phyloP scores from a whole-genome alignment of 37 sponge, comb jelly and placozoan species.

The Dysidea cf. avara region DNA sequence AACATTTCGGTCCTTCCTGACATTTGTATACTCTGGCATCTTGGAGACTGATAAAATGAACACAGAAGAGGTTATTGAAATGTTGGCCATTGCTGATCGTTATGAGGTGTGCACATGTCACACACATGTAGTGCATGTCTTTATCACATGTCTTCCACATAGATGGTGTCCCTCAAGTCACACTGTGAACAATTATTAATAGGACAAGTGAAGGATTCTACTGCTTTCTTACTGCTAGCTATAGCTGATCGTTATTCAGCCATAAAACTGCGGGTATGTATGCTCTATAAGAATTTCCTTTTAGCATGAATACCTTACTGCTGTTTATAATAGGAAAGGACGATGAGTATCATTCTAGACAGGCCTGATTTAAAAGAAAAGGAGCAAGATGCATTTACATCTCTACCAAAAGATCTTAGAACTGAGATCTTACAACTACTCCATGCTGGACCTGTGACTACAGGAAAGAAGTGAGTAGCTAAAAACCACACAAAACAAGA shows the following conservation, averaged over 20 bases:
- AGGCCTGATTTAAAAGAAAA: slow-evolving; percentile 44
- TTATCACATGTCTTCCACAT: neutral
- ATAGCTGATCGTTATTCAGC: slow-evolving; percentile 58
- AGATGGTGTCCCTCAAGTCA: slow-evolving; percentile 23
- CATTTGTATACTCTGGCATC: slow-evolving; percentile 47
- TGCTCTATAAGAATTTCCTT: neutral
- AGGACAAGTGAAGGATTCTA: slow-evolving; percentile 26
- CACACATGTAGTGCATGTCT: too few relatives aligned
- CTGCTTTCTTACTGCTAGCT: slow-evolving; percentile 46
- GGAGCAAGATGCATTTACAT: slow-evolving; percentile 40
- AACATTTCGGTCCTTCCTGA: slow-evolving; percentile 46
- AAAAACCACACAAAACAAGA: too few relatives aligned
- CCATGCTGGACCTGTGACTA: slow-evolving; percentile 7
- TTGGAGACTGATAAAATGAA: slow-evolving; percentile 15
- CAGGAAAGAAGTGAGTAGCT: neutral
- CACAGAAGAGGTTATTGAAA: slow-evolving; percentile 40
- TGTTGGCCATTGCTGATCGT: slow-evolving; percentile 58
- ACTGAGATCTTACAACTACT: slow-evolving; percentile 30
- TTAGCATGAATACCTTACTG: neutral
- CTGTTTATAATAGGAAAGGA: slow-evolving; percentile 23
- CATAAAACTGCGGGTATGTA: slow-evolving; percentile 20
- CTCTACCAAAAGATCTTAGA: slow-evolving; percentile 42
- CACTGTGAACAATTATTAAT: slow-evolving; percentile 46
- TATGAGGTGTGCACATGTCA: slow-evolving; percentile 4
- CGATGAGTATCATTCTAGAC: slow-evolving; percentile 38